Conservation (phyloP, 1,140 invertebrate species). For the Drosophila azteca region DNA sequence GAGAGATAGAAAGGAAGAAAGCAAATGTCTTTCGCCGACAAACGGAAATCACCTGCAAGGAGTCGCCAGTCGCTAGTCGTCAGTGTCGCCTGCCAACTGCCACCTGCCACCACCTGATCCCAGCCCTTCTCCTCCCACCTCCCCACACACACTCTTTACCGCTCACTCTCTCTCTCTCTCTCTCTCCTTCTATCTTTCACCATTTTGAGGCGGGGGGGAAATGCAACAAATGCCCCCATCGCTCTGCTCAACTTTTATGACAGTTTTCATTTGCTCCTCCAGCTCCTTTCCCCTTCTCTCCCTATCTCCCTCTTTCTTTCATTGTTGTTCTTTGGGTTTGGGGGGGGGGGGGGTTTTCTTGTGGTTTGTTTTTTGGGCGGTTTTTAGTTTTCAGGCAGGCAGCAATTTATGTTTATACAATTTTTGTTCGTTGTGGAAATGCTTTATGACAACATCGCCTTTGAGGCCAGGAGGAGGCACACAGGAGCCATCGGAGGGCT, state of each 20-base stretch:
- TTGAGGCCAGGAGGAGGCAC: slow-evolving; percentile 6
- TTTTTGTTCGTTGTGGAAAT: slow-evolving; percentile 37
- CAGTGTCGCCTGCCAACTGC: neutral
- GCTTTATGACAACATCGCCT: slow-evolving; percentile 43
- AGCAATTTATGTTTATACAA: slow-evolving; percentile 48
- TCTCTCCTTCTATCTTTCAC: too few relatives aligned
- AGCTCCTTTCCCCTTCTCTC: neutral
- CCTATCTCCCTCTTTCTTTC: slow-evolving; percentile 5
- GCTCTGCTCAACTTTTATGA: slow-evolving; percentile 59
- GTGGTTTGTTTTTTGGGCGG: slow-evolving; percentile 39
- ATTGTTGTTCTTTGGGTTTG: neutral
- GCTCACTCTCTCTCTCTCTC: neutral
- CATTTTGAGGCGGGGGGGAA: neutral
- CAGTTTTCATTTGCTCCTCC: slow-evolving; percentile 51
- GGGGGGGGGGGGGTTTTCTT: neutral
- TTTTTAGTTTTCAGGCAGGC: slow-evolving; percentile 57
- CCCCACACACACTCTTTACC: too few relatives aligned
- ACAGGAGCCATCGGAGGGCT: too few relatives aligned
- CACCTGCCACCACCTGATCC: too few relatives aligned
- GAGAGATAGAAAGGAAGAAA: too few relatives aligned
- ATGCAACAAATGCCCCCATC: slow-evolving; percentile 49
- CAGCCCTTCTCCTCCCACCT: too few relatives aligned
- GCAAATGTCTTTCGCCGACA: slow-evolving; percentile 52
- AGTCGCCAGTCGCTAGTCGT: slow-evolving; percentile 10
- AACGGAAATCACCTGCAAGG: slow-evolving; percentile 64